These are phyloP conservation scores for Capitulum mitella DNA, from an alignment of 2,888 invertebrate genomes.

Conservation along the genomic window DNA sequence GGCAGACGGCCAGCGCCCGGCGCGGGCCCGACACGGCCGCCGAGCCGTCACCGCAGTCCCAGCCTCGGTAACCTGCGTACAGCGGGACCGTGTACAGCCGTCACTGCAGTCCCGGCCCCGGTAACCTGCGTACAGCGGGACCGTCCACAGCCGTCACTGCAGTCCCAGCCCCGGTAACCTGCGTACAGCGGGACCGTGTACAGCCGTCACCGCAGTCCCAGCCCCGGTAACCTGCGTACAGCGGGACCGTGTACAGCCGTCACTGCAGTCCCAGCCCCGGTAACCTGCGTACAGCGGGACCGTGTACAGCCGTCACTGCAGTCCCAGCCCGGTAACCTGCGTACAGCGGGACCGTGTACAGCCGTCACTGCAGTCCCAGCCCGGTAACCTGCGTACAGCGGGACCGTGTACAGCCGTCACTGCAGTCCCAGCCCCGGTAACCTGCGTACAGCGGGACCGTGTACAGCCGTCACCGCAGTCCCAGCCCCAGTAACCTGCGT, in stretches of 20 bases:
- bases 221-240: background rate
- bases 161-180: background rate
- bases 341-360: constrained; percentile 29
- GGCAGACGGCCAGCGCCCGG: constrained; percentile 40
- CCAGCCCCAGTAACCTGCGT: background rate
- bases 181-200: no score
- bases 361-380: constrained; percentile 45
- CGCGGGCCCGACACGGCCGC: constrained; percentile 38
- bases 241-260: no score
- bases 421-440: background rate
- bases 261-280: background rate
- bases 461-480: background rate
- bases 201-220: background rate
- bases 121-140: background rate
- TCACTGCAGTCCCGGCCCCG: background rate
- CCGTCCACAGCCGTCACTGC: background rate
- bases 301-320: background rate
- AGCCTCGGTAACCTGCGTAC: constrained; percentile 42
- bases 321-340: background rate
- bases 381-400: constrained; percentile 41
- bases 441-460: background rate
- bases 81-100: no score
- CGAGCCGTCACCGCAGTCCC: constrained; percentile 44
- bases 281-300: background rate
- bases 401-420: no score